A percentile compares a stretch with the other conserved stretches of the same genome.
These are phyloP conservation scores for Neoniphon sammara DNA, from an alignment of 2,797 vertebrate species.

Conservation along the genomic window DNA sequence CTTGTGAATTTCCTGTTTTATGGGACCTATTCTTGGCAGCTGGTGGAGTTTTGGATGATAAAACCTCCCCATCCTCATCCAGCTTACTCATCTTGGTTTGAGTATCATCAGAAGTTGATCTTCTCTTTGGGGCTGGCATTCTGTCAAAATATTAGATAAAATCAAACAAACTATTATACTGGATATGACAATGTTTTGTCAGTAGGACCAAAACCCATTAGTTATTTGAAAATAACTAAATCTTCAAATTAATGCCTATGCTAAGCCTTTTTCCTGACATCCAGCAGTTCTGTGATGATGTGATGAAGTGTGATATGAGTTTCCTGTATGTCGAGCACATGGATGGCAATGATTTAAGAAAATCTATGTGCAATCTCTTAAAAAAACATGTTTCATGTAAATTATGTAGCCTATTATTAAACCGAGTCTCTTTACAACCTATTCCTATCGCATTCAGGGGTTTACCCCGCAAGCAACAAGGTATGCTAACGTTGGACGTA, in stretches of 20 bases:
- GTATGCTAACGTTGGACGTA: constrained; percentile 65
- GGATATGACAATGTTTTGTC: not conserved
- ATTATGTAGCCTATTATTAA: not conserved
- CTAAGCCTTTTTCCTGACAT: not conserved
- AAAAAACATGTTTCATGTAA: not conserved
- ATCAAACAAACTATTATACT: not conserved
- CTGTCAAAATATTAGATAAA: constrained; percentile 63
- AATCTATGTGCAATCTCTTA: not conserved
- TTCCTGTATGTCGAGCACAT: not conserved
- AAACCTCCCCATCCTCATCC: constrained; percentile 72
- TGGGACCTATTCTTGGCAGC: constrained; percentile 65
- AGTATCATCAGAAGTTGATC: constrained; percentile 71
- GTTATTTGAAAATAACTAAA: not conserved
- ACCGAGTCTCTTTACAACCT: not conserved
- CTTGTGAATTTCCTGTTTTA: constrained; percentile 67
- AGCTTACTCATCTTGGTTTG: constrained; percentile 79
- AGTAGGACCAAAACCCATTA: not conserved
- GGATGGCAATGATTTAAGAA: not conserved
- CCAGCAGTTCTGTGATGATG: not conserved
- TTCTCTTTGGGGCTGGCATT: constrained; percentile 85
- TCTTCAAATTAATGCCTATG: not conserved
- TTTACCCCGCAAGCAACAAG: constrained; percentile 36
- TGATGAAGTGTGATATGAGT: not conserved
- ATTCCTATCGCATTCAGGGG: not conserved
- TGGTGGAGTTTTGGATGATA: constrained; percentile 68